Percentiles rank a stretch among this genome's conserved stretches.
phyloP scores from a whole-genome alignment of 2,888 invertebrate species.

The Colostygia pectinataria region DNA sequence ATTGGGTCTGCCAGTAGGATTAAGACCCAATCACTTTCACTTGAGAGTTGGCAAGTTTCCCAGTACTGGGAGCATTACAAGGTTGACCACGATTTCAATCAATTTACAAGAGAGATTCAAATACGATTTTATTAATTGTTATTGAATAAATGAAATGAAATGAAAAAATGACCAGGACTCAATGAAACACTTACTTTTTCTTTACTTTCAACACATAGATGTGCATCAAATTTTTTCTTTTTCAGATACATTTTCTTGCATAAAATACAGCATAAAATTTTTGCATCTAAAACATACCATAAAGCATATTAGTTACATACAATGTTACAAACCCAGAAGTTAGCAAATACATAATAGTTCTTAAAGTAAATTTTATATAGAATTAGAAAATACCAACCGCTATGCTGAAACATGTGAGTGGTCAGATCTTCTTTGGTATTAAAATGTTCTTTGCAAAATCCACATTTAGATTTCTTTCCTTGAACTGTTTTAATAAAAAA shows the following conservation, averaged over 20 bases:
- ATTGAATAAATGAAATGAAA: background rate
- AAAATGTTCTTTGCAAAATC: conserved; percentile 59
- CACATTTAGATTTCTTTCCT: conserved; percentile 53
- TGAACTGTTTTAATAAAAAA: conserved; percentile 54
- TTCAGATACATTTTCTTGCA: conserved; percentile 70
- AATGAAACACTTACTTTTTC: conserved; percentile 32
- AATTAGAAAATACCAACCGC: conserved; percentile 46
- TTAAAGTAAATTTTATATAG: too few species aligned
- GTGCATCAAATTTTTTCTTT: conserved; percentile 52
- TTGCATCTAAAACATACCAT: conserved; percentile 53
- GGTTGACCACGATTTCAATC: too few species aligned
- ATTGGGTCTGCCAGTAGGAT: too few species aligned
- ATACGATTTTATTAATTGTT: background rate
- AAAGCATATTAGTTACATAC: background rate
- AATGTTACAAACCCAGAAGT: background rate
- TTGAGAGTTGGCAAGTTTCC: too few species aligned
- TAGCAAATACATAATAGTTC: too few species aligned
- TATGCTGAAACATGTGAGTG: conserved; percentile 58
- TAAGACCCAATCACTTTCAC: too few species aligned
- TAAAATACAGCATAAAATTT: conserved; percentile 56
- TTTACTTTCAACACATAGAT: conserved; percentile 47
- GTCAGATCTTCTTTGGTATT: conserved; percentile 63
- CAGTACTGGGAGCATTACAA: too few species aligned
- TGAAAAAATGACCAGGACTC: background rate
- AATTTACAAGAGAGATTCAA: too few species aligned